Conservation (phyloP, 2,797 vertebrate species). For the Macrochelys suwanniensis region DNA sequence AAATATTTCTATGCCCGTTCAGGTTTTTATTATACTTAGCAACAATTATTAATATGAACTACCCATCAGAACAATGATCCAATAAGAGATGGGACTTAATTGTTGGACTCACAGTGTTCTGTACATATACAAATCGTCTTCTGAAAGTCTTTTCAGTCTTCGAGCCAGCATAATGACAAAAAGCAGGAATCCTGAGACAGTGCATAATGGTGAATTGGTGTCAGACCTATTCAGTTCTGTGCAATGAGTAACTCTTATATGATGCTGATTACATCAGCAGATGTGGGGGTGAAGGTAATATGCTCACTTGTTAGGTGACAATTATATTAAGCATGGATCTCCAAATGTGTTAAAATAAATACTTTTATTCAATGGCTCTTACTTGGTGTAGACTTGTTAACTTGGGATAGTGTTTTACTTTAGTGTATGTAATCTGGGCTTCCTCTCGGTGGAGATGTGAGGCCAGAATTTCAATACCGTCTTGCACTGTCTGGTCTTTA, state of each 20-base stretch:
- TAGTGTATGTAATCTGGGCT: not conserved
- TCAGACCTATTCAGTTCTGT: not conserved
- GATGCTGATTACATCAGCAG: not conserved
- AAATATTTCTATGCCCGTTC: conserved; percentile 58
- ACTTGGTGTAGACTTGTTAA: fast-evolving
- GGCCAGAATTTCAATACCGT: not conserved
- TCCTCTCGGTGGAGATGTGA: not conserved
- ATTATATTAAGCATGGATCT: not conserved
- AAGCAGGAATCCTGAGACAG: not conserved
- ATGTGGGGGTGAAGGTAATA: not conserved
- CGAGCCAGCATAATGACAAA: fast-evolving
- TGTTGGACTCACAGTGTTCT: not conserved
- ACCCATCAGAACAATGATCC: not conserved
- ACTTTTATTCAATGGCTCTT: conserved; percentile 7
- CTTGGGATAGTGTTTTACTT: not conserved
- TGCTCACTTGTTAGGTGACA: not conserved
- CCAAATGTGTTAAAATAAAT: conserved; percentile 46
- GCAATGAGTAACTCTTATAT: not conserved
- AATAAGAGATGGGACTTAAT: not conserved
- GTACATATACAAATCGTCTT: not conserved
- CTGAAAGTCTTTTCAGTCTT: not conserved
- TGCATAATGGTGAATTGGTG: not conserved
- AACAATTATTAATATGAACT: not conserved
- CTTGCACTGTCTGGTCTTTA: fast-evolving
- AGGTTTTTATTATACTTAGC: not conserved